Conservation (phyloP, 2,888 invertebrate genomes). For the Gortyna flavago region DNA sequence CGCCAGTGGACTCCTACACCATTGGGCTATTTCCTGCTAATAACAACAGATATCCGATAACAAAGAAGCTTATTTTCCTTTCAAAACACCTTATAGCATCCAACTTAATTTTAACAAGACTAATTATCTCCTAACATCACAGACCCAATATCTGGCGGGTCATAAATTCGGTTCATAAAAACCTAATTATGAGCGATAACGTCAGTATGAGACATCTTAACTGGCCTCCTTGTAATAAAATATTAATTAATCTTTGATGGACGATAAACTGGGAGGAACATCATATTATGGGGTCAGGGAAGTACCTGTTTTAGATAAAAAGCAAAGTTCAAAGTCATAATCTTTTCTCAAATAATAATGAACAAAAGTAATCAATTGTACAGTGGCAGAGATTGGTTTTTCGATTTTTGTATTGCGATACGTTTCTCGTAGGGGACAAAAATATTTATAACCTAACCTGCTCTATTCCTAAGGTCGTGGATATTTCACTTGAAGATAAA, state of each 20-base stretch:
- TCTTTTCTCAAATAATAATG: neutral
- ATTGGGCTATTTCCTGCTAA: accelerated
- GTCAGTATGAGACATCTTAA: slow-evolving; percentile 39
- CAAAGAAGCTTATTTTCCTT: neutral
- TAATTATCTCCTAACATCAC: slow-evolving; percentile 34
- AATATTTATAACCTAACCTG: neutral
- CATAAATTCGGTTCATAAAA: slow-evolving; percentile 54
- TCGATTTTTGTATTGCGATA: neutral
- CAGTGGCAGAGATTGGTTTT: neutral
- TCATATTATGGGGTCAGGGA: slow-evolving; percentile 12
- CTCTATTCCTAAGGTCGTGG: neutral
- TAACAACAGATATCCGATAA: neutral
- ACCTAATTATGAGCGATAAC: slow-evolving; percentile 49
- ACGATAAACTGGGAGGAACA: slow-evolving; percentile 17
- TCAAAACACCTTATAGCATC: neutral
- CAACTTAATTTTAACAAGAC: slow-evolving; percentile 39
- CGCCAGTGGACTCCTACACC: neutral
- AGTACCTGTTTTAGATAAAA: neutral
- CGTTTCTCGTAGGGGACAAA: neutral
- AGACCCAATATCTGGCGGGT: slow-evolving; percentile 26
- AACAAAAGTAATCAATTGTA: neutral
- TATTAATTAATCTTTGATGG: slow-evolving; percentile 56
- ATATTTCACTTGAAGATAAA: neutral
- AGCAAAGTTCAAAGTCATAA: neutral
- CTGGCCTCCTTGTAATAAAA: slow-evolving; percentile 48